Base-by-base conservation (phyloP, 2,888 invertebrate genomes). In the Stenodema calcarata region DNA sequence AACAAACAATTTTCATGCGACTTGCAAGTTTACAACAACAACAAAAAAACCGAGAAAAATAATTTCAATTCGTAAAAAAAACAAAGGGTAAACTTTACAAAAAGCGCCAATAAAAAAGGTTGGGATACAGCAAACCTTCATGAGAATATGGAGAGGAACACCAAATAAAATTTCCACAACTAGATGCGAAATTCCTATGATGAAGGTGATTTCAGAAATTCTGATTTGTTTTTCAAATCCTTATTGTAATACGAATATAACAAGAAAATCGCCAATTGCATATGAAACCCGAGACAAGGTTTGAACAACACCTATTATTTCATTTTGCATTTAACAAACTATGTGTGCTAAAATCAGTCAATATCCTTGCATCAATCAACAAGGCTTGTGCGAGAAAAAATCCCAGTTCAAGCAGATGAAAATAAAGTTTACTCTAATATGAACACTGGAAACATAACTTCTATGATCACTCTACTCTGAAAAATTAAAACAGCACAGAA, bases 261-360 rank as follows among this genome's bases (percentile, higher is more conserved):
- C 62, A 62, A 18, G 62, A 62, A 35, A 35, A 62, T 62, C 62
- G 62, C 62, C 35, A 75, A 30, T 50, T 14, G 28, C 50, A 81
- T 47, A 79, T 28, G 7, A 47, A 79, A 79, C 47, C 28, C 42
- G 54, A 27, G 16, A 81, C 75, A 75, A 75, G 75, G 75, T 75
- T 18, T 75, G 27, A 54, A 87, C 83, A 87, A 84, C 87, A 87
- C 84, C 87, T 78, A 84, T 87, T 69, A 70, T 83, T 62, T 44
- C 50, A 30, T 47, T 54, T 80, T 83, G 41, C 35, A 28, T 54
- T 35, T 69, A 70, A 69, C 41, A 73, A 47, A 73, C 50, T 81
- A 41, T 41, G 78, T 27, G 78, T 78, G 78, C 81, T 81, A 62
- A 54, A 69, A 54, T 81, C 69, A 62, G 81, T 81, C 81, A 69